Base-by-base conservation (phyloP, 2,797 vertebrate genomes). In the Sebastes hubbsi region DNA sequence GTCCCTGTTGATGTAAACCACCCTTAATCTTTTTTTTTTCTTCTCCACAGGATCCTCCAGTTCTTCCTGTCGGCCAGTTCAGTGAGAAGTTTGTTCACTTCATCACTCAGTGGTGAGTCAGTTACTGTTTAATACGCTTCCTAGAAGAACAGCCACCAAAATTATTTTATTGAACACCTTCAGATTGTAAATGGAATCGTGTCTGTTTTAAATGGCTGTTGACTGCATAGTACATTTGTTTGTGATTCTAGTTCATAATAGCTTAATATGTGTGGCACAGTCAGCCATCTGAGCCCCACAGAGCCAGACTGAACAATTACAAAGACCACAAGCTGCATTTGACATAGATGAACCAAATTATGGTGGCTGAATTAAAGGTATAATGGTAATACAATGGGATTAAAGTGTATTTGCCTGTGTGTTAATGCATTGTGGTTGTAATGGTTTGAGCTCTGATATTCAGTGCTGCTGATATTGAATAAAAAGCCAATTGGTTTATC, bases 81-180 rank as follows among this genome's bases (percentile, higher is more conserved):
- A 99, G 96, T 16, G 97, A 99, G 91, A 97, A 96, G 60, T 99
- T 99, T 92, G 97, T 99, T 92, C 96, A 99, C 96, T 99, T 99
- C 94, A 97, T 99, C 95, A 99, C 98, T 93, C 98, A 99, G 91
- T 99, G 98, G 98, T 99, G 95, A 98, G 98, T 93, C 72, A 6
- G 58, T 91, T 91, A 81, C 91, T 61, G 86, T 91, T 82, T 38
- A 63, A 66, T 38, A 58, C 2, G 1, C 6, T 55, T 72, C 59
- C 18, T 20, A 24, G 5, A 62, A 54, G n/a, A 25, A 27, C n/a
- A 34, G 1, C 36, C 2, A 24, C 29, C 1, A 7, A 58, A 60
- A 25, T 58, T 0, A 27, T 56, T 78, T 64, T 12, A 65, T 56
- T 73, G 12, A 59, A 61, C 20, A 24, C 4, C 22, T 11, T 68